Base-by-base conservation (phyloP, 2,113 vertebrate genomes). In the Psittacara wagleri region DNA sequence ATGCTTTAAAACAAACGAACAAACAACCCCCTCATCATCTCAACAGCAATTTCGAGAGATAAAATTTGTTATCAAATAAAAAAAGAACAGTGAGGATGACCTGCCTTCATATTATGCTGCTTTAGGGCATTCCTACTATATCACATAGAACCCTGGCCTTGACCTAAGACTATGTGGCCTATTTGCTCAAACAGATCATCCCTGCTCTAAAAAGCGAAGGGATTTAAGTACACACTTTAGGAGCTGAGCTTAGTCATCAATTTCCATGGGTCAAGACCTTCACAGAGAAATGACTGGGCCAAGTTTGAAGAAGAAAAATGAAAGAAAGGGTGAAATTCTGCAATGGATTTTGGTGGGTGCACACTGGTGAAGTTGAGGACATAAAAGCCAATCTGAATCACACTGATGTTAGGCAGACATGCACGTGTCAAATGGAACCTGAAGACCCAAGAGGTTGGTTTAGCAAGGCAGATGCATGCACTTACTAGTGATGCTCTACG, bases 401-500 rank as follows among this genome's bases (percentile, higher is more conserved):
- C 0, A 29, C 11, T 20, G 13, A 8, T 1, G 9, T 35, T 14
- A 69, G 2, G 62, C 24, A 66, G 20, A 57, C 4, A 41, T 5
- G 8, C 25, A 64, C 7, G 64, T 7, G n/a, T 19, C 29, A 35
- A 66, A 69, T 1, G 20, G 64, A 44, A 59, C 25, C 17, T 33
- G 46, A 67, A 75, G 74, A 44, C 2, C 24, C 6, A 4, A 74
- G 63, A 81, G 48, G 57, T 1, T 54, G 37, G 79, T 64, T 61
- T 54, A 61, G 67, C 4, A 92, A n/a, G 31, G 69, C 20, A 39
- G n/a, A 69, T 6, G 85, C 17, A 12, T 33, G 27, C 79, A 97
- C 99, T 98, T 96, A 99, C 99, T 75, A 99, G 98, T 8, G 99
- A 99, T 68, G 99, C 99, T 97, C 99, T 98, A 55, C 99, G 99